Conservation (phyloP, 2,113 vertebrate species). For the Dascyllus trimaculatus region DNA sequence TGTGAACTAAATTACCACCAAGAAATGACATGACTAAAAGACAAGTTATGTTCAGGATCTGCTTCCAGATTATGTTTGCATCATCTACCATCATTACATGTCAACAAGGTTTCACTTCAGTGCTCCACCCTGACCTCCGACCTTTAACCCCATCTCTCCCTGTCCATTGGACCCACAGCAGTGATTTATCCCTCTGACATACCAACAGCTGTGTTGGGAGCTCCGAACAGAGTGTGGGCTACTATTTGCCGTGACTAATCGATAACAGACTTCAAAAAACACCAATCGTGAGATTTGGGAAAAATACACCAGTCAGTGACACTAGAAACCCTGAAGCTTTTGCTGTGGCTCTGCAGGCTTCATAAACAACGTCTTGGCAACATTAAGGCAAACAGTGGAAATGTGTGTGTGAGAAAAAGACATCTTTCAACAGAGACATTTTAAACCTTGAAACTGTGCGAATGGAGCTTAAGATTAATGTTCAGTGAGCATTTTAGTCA, state of each 20-base stretch:
- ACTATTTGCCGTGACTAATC: conserved; percentile 88
- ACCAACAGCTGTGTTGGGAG: conserved; percentile 87
- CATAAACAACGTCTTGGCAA: conserved; percentile 69
- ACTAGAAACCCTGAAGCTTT: conserved; percentile 72
- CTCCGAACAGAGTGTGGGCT: conserved; percentile 76
- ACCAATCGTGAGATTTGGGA: conserved; percentile 75
- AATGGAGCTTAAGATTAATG: conserved; percentile 1
- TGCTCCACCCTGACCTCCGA: conserved; percentile 68
- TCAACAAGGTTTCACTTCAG: conserved; percentile 59
- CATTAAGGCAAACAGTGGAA: conserved; percentile 58
- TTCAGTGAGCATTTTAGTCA: background rate
- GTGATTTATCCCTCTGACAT: conserved; percentile 88
- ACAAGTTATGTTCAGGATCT: background rate
- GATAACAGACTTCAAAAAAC: conserved; percentile 86
- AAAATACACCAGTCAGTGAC: conserved; percentile 70
- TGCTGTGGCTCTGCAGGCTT: conserved; percentile 45
- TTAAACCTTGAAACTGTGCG: background rate
- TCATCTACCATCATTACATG: conserved; percentile 41
- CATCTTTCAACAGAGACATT: conserved; percentile 21
- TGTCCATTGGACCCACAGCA: conserved; percentile 69
- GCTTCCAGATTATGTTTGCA: conserved; percentile 6
- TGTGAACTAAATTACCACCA: conserved; percentile 2
- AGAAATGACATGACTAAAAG: conserved; percentile 4
- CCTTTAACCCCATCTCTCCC: conserved; percentile 74
- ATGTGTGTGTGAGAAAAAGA: background rate